phyloP scores from a whole-genome alignment of 2,888 invertebrate genomes.

The Magallana nippona region DNA sequence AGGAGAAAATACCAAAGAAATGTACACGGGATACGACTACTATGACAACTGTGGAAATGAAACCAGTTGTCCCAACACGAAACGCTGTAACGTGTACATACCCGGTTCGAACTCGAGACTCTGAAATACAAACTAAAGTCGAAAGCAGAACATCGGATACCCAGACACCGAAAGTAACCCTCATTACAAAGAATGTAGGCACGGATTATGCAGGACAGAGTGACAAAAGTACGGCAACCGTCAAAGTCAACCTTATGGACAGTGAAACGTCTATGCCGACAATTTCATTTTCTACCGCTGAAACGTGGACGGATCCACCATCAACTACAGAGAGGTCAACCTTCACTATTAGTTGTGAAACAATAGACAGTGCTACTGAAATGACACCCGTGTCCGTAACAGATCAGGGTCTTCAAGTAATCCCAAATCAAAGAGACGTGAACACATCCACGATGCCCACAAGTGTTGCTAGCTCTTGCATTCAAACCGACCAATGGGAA shows the following conservation, averaged over 20 bases:
- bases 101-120: slow-evolving; percentile 49
- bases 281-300: slow-evolving; percentile 58
- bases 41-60: slow-evolving; percentile 63
- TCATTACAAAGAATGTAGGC: slow-evolving; percentile 54
- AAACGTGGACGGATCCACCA: slow-evolving; percentile 68
- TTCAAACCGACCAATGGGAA: neutral
- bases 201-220: slow-evolving; percentile 67
- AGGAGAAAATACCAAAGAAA: slow-evolving; percentile 35
- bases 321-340: slow-evolving; percentile 69
- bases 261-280: slow-evolving; percentile 66
- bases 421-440: slow-evolving; percentile 56
- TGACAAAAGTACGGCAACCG: slow-evolving; percentile 66
- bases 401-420: slow-evolving; percentile 59
- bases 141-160: slow-evolving; percentile 56
- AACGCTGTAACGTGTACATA: slow-evolving; percentile 62
- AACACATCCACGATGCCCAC: slow-evolving; percentile 63
- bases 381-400: slow-evolving; percentile 56
- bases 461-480: slow-evolving; percentile 10
- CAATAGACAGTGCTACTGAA: slow-evolving; percentile 60
- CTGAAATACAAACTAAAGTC: slow-evolving; percentile 58
- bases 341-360: slow-evolving; percentile 59
- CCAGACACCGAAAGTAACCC: slow-evolving; percentile 58
- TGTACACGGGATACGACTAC: slow-evolving; percentile 53
- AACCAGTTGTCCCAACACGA: slow-evolving; percentile 55
- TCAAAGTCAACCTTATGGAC: slow-evolving; percentile 59